Evolutionary conservation across 2,888 invertebrate genomes (phyloP), one percentile per base, ranked within the genome.

Genomic region (Azorinus chamasolen): DNA sequence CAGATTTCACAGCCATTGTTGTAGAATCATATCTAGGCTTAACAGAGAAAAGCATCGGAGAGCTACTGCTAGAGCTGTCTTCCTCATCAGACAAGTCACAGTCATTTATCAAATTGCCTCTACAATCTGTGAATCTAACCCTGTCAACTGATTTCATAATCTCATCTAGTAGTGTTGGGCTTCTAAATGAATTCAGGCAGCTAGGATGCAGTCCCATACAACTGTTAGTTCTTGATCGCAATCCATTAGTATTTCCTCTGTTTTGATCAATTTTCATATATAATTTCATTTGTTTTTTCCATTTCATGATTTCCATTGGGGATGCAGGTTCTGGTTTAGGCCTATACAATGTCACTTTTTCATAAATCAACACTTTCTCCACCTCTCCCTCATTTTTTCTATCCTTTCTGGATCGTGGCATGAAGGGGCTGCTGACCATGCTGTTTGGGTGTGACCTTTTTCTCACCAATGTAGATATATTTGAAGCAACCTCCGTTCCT

Each of bases 91-190:
- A 66, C 0, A 43, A 27, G 32, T 73, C 74, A 58, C 57, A 53
- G 41, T 63, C 45, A 16, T 59, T 37, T 16, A 41, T 37, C 1
- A 43, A 27, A 18, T 51, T 48, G 24, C 64, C 62, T 37, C 70
- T 55, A 20, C 57, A 37, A n/a, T 46, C 41, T 20, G 58, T 69
- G n/a, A 80, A 55, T 18, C 63, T 48, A 14, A 48, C 57, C 25
- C 66, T 55, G 27, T 80, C 80, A 3, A 80, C 74, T 18, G 76
- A 74, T 45, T 73, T 76, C 80, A 76, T 70, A 24, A 80, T 73
- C 53, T 80, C 80, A 71, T 80, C 80, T 10, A 80, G 50, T 14
- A 80, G 50, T 22, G 73, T 77, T 37, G 80, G 80, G 41, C 76
- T 71, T 43, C 59, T 66, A 8, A 77, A 5, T 3, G 54, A 25